phyloP scores from a whole-genome alignment of 2,113 vertebrate species.

The Aptenodytes forsteri region DNA sequence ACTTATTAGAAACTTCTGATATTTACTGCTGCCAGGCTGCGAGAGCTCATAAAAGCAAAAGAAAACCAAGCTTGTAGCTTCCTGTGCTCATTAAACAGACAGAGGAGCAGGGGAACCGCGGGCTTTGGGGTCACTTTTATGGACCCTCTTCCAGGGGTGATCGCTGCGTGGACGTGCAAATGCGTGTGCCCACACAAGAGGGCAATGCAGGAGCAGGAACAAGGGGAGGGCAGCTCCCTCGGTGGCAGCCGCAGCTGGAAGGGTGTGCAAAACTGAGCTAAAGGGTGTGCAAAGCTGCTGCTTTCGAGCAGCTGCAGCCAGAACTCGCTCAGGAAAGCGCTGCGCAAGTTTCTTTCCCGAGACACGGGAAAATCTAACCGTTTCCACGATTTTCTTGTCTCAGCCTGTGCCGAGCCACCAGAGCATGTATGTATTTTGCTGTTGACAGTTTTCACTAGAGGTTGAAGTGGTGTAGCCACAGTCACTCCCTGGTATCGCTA shows the following conservation, averaged over 20 bases:
- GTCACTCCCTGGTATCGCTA: background rate
- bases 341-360: background rate
- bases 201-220: background rate
- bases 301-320: background rate
- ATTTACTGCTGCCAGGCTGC: background rate
- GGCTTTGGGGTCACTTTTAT: background rate
- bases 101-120: accelerated
- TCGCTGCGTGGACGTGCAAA: accelerated
- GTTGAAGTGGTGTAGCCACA: background rate
- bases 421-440: accelerated
- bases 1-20: background rate
- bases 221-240: background rate
- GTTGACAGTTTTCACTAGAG: background rate
- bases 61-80: background rate
- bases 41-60: background rate
- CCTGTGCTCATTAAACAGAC: background rate
- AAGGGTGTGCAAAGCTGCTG: background rate
- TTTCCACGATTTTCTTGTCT: background rate
- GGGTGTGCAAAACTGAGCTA: background rate
- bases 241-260: accelerated
- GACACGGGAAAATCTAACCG: accelerated
- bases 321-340: background rate
- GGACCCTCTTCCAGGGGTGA: too few species aligned
- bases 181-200: accelerated
- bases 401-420: background rate